phyloP scores from a whole-genome alignment of 2,888 invertebrate species.

The Dioctria linearis region DNA sequence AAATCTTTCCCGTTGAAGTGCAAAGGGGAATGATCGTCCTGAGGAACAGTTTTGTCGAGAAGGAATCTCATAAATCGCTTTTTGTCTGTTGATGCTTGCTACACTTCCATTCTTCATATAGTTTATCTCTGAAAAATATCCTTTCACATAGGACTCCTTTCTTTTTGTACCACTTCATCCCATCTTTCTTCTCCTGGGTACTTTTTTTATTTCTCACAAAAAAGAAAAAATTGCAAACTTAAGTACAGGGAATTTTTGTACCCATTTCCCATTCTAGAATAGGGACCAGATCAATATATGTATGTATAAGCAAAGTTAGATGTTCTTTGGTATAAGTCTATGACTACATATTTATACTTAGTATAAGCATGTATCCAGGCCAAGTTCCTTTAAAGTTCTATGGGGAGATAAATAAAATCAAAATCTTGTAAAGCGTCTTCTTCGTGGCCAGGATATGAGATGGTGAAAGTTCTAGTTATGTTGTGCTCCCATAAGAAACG shows the following conservation, averaged over 20 bases:
- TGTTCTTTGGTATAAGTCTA: no score
- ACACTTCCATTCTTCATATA: slow-evolving; percentile 38
- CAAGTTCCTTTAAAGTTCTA: not conserved
- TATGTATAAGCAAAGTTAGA: no score
- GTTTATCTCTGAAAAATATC: slow-evolving; percentile 49
- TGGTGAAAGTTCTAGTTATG: slow-evolving; percentile 12
- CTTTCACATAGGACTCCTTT: not conserved
- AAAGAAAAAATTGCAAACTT: no score
- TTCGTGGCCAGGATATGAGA: slow-evolving; percentile 31
- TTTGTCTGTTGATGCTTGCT: not conserved
- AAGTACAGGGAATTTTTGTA: slow-evolving; percentile 18
- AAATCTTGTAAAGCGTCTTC: not conserved
- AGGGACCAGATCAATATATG: not conserved
- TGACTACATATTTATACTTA: no score
- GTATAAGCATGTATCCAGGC: not conserved
- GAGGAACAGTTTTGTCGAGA: slow-evolving; percentile 43
- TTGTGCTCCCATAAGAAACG: slow-evolving; percentile 16
- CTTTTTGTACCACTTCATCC: not conserved
- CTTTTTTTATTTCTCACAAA: not conserved
- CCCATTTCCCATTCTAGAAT: slow-evolving; percentile 12
- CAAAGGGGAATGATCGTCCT: slow-evolving; percentile 17
- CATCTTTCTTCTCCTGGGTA: not conserved
- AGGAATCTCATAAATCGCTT: slow-evolving; percentile 41
- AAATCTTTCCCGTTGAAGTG: slow-evolving; percentile 25
- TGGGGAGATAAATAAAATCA: slow-evolving; percentile 43